phyloP scores from a whole-genome alignment of 2,797 vertebrate genomes.

The Moxostoma hubbsi region DNA sequence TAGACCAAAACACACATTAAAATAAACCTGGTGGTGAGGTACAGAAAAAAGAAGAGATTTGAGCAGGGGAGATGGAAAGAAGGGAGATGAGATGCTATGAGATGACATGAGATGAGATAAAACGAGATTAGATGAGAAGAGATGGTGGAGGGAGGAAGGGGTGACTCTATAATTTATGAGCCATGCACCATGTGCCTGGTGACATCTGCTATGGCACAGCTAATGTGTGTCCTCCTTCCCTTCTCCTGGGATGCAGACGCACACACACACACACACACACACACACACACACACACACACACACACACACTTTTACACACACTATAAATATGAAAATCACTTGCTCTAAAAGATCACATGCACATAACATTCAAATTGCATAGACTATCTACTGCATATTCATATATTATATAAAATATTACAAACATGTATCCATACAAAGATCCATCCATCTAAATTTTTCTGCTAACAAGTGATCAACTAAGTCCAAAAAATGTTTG shows the following conservation, averaged over 20 bases:
- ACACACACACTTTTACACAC: constrained; percentile 41
- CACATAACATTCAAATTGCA: constrained; percentile 36
- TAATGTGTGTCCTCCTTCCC: constrained; percentile 79
- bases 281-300: too few species aligned
- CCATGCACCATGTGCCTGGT: constrained; percentile 69
- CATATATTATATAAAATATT: constrained; percentile 21
- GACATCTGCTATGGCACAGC: constrained; percentile 83
- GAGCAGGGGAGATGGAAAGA: constrained; percentile 34
- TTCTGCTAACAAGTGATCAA: too few species aligned
- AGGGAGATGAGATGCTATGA: constrained; percentile 7
- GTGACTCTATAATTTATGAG: constrained; percentile 75
- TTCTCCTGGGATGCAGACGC: constrained; percentile 40
- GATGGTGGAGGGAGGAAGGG: constrained; percentile 48
- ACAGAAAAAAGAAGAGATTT: constrained; percentile 29
- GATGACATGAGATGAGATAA: neutral
- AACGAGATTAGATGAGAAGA: constrained; percentile 21
- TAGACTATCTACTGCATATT: constrained; percentile 23
- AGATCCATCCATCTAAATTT: neutral
- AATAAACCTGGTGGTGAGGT: neutral
- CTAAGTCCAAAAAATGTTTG: too few species aligned
- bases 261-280: constrained; percentile 53
- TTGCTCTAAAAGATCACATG: constrained; percentile 32
- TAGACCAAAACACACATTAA: neutral
- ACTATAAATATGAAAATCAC: constrained; percentile 48
- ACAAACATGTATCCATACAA: constrained; percentile 18